These are phyloP conservation scores for Hyposoter didymator DNA, from an alignment of 2,888 invertebrate genomes.

Conservation along the genomic window DNA sequence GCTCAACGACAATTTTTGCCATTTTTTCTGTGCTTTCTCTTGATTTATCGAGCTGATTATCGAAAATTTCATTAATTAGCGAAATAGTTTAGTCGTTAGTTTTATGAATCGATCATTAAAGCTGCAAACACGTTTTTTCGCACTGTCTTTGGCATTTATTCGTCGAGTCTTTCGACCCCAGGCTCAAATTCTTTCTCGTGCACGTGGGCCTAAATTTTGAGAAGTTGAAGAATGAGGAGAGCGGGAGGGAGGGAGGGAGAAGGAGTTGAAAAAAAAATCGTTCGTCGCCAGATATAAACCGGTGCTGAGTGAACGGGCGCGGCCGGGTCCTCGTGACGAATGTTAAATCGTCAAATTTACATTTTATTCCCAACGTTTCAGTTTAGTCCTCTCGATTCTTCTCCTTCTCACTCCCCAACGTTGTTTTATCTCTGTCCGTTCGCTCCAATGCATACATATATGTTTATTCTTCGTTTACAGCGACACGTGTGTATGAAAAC, in stretches of 20 bases:
- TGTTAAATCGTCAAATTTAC: conserved; percentile 73
- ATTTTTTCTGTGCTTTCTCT: too few relatives aligned
- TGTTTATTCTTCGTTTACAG: not conserved
- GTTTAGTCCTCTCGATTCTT: conserved; percentile 47
- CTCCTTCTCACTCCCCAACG: conserved; percentile 15
- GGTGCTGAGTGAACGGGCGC: conserved; percentile 61
- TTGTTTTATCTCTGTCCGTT: not conserved
- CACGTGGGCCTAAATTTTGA: conserved; percentile 28
- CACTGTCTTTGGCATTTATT: not conserved
- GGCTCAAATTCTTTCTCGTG: conserved; percentile 37
- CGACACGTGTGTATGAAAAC: conserved; percentile 55
- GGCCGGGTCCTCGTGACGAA: conserved; percentile 72
- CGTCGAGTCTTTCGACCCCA: conserved; percentile 40
- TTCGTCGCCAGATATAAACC: conserved; percentile 54
- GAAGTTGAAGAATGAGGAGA: not conserved
- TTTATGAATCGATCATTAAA: not conserved
- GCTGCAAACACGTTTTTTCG: not conserved
- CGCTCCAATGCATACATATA: not conserved
- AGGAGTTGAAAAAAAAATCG: conserved; percentile 48
- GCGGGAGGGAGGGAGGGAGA: not conserved
- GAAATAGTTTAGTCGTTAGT: not conserved
- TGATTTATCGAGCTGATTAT: not conserved
- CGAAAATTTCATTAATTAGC: not conserved
- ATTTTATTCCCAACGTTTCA: conserved; percentile 69
- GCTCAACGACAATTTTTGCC: not conserved